These are phyloP conservation scores for Caenorhabditis sp. DNA, from an alignment of 2,888 invertebrate genomes.

Conservation along the genomic window DNA sequence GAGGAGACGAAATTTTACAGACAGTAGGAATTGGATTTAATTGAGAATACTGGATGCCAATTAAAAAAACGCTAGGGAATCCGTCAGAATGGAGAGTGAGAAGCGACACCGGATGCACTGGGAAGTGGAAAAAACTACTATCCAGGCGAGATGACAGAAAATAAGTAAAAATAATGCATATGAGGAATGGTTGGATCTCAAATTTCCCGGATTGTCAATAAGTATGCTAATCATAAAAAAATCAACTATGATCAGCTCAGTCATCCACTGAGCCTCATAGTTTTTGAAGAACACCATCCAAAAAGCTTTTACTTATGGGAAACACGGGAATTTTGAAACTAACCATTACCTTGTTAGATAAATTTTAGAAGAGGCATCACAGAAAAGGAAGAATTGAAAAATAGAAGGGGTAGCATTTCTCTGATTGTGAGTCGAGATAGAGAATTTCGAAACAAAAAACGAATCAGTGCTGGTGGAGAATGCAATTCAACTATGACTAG, in stretches of 20 bases:
- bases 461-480: slow-evolving; percentile 11
- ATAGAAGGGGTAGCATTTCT: background rate
- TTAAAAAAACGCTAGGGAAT: background rate
- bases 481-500: slow-evolving; percentile 54
- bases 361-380: slow-evolving; percentile 24
- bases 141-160: background rate
- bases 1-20: slow-evolving; percentile 13
- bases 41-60: background rate
- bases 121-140: background rate
- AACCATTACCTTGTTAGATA: too few species aligned
- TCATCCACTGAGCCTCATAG: too few species aligned
- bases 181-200: too few species aligned
- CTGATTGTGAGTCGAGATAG: background rate
- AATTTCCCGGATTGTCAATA: too few species aligned
- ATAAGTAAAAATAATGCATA: slow-evolving; percentile 1
- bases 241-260: too few species aligned
- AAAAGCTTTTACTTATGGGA: too few species aligned
- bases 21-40: background rate
- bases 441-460: background rate
- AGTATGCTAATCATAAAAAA: too few species aligned
- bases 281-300: too few species aligned
- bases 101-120: slow-evolving; percentile 6
- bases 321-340: too few species aligned
- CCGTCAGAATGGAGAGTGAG: background rate
- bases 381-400: slow-evolving; percentile 10